Evolutionary conservation across 2,888 invertebrate genomes (phyloP).

Genomic region (Nemotelus nigrinus): DNA sequence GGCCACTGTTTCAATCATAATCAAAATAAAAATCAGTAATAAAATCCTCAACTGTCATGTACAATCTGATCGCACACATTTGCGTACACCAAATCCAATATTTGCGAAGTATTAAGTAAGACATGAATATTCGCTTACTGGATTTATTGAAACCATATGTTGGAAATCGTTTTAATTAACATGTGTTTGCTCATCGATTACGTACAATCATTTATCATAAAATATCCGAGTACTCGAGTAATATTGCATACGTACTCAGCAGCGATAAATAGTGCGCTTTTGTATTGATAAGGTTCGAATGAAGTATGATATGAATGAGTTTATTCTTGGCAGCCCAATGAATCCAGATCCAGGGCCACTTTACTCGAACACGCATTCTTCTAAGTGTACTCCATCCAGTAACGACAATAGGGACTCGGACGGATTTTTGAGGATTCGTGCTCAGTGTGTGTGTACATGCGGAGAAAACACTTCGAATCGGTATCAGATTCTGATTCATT

Average conservation of each 20-base stretch:
- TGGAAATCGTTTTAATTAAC: conserved; percentile 35
- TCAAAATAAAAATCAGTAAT: too few relatives aligned
- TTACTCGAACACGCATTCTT: background rate
- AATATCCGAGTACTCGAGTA: background rate
- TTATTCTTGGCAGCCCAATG: background rate
- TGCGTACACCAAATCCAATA: background rate
- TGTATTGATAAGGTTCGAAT: conserved; percentile 30
- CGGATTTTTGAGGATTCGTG: background rate
- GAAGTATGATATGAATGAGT: conserved; percentile 9
- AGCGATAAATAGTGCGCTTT: conserved; percentile 15
- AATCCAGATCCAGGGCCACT: conserved; percentile 11
- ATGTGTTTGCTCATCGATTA: conserved; percentile 41
- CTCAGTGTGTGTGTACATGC: background rate
- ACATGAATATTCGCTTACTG: conserved; percentile 27
- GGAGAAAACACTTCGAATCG: too few relatives aligned
- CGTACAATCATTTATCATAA: conserved; percentile 28
- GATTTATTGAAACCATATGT: conserved; percentile 40
- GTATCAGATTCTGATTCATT: too few relatives aligned
- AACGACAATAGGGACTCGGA: background rate
- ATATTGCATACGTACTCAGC: conserved; percentile 16
- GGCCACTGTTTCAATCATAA: too few relatives aligned
- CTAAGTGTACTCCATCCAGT: conserved; percentile 21
- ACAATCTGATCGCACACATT: too few relatives aligned
- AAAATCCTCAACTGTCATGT: too few relatives aligned
- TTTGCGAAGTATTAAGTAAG: conserved; percentile 17